A percentile compares a stretch with the other conserved stretches of the same genome.
Evolutionary conservation across 2,888 invertebrate species (phyloP).

Genomic region (Saturnia japonica): DNA sequence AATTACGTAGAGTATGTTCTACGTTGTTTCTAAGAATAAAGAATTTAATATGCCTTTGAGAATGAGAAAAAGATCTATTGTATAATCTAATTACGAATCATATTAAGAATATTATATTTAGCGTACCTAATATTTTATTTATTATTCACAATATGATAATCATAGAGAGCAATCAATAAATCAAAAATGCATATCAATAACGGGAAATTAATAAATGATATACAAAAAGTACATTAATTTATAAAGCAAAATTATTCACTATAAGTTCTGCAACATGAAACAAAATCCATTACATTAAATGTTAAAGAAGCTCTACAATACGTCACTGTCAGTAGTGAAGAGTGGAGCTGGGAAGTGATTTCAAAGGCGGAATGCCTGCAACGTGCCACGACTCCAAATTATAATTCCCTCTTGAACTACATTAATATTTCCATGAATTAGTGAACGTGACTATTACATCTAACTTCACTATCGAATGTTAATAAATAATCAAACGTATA

Average conservation of each 20-base stretch:
- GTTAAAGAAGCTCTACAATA: slow-evolving; percentile 77
- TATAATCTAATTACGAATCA: too few species aligned
- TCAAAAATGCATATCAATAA: background rate
- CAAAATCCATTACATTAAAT: slow-evolving; percentile 78
- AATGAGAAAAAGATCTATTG: too few species aligned
- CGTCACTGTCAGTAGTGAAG: slow-evolving; percentile 72
- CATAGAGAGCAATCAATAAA: too few species aligned
- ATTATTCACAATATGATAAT: too few species aligned
- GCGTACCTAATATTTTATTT: too few species aligned
- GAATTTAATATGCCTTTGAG: too few species aligned
- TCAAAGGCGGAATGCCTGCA: slow-evolving; percentile 72
- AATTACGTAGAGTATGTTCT: too few species aligned
- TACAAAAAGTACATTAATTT: slow-evolving; percentile 25
- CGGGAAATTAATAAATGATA: background rate
- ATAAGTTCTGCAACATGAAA: slow-evolving; percentile 73
- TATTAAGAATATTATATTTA: too few species aligned
- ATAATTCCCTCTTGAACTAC: slow-evolving; percentile 60
- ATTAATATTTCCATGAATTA: slow-evolving; percentile 73
- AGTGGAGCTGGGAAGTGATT: slow-evolving; percentile 76
- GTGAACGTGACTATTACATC: slow-evolving; percentile 58
- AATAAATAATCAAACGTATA: too few species aligned
- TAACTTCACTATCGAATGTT: slow-evolving; percentile 38
- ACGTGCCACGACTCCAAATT: slow-evolving; percentile 70
- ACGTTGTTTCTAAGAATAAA: too few species aligned
- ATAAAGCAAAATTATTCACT: slow-evolving; percentile 53